Evolutionary conservation across 53 echinoderm and acorn worm species (phyloP), one percentile per base, ranked within the genome.

Genomic region (Holothuria scabra): DNA sequence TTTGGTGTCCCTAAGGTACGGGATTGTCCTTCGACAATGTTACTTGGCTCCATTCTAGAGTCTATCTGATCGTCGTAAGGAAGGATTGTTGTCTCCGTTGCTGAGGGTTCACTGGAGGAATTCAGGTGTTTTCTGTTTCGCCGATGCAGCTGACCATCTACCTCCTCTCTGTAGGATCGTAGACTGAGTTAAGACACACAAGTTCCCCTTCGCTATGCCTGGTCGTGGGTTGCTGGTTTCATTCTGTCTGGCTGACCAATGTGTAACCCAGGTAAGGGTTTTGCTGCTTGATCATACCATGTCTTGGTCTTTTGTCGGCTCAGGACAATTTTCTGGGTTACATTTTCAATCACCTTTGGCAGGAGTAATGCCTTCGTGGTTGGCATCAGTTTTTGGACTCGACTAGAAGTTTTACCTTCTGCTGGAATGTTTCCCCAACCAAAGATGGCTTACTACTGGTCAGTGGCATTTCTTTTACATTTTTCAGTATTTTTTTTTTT

Each of bases 371-470:
- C 71, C 65, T 92, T 72, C 7, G 89, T 60, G 25, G 90, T 90
- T 32, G 89, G 87, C 28, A 92, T 92, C 56, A 90, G 66, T 56
- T 81, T 84, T 35, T 92, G 87, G 10, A 46, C 93, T 69, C 87
- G 87, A 65, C 93, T 92, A 23, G 29, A 65, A 31, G 86, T 83
- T 12, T 18, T 11, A 60, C 35, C 78, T 23, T 84, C 66, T 65
- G 46, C 65, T 13, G 89, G 92, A 37, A 89, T 89, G 28, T 92
- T 86, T 29, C 89, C 61, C 92, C 89, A 89, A 44, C 85, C 87
- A n/a, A 92, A 67, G 33, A 92, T 33, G 1, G 86, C 92, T 22
- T 86, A 52, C 59, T 86, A 78, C 24, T 85, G 61, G 63, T 89
- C 86, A 21, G 85, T 46, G 46, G 59, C 65, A 22, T 82, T 76